Evolutionary conservation across 2,113 vertebrate genomes (phyloP).

Genomic region (Haemorhous mexicanus): DNA sequence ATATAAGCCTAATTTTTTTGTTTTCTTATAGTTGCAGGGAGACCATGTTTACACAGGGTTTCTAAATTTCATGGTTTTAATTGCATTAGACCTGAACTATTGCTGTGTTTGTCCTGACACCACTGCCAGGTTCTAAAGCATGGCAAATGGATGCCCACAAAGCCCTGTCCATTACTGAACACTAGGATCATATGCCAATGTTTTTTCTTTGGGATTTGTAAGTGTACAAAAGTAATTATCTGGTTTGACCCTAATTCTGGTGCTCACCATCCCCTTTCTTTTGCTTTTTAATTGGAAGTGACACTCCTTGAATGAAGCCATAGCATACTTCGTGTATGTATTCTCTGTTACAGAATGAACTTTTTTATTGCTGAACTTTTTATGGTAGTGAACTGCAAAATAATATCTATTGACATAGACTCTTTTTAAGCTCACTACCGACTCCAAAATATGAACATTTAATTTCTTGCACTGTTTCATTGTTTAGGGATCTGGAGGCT

Average conservation of each 20-base stretch:
- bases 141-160: background rate
- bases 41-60: background rate
- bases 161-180: background rate
- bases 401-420: background rate
- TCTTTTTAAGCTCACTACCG: background rate
- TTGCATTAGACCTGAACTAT: background rate
- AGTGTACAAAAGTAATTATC: background rate
- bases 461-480: background rate
- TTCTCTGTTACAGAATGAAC: background rate
- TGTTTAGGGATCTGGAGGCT: background rate
- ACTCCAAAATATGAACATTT: background rate
- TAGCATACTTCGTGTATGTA: background rate
- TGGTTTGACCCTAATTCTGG: background rate
- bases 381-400: background rate
- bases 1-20: background rate
- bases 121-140: background rate
- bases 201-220: background rate
- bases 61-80: background rate
- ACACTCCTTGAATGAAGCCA: background rate
- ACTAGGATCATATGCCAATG: background rate
- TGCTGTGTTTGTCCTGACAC: background rate
- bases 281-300: background rate
- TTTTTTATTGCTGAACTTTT: background rate
- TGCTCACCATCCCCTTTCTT: background rate
- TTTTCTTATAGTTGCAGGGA: background rate